These are phyloP conservation scores for Passer domesticus DNA, from an alignment of 2,113 vertebrate species.

Conservation along the genomic window DNA sequence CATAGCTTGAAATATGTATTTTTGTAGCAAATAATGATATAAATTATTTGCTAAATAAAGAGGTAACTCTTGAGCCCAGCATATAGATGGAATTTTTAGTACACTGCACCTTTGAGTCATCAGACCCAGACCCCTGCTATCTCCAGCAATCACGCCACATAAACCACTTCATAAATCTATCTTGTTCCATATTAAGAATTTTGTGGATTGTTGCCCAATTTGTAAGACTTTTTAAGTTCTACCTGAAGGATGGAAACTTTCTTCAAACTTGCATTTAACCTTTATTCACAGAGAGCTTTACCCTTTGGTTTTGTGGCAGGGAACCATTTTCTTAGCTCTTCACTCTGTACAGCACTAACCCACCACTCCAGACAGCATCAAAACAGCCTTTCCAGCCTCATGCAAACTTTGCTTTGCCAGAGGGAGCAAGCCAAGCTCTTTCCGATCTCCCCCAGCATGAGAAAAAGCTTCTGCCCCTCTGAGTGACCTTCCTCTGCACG, in stretches of 20 bases:
- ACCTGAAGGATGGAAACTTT: background rate
- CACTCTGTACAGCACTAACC: too few species aligned
- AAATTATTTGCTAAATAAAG: background rate
- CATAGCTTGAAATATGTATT: background rate
- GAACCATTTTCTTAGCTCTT: background rate
- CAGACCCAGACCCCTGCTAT: background rate
- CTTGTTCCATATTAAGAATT: background rate
- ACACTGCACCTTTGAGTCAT: constrained; percentile 11
- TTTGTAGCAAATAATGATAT: background rate
- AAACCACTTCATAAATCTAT: background rate
- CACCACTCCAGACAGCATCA: background rate
- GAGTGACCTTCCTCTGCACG: background rate
- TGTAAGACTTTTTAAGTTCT: background rate
- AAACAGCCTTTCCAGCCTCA: background rate
- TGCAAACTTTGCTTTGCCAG: background rate
- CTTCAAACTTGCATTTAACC: background rate
- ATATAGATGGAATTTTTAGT: background rate
- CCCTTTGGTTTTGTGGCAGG: background rate
- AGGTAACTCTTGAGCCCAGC: background rate
- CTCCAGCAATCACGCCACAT: background rate
- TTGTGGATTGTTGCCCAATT: background rate
- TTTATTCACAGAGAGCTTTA: background rate
- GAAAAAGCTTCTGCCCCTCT: background rate
- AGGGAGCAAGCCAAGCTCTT: background rate
- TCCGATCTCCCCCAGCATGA: background rate